Conservation (phyloP, 2,797 vertebrate species). For the Propithecus deckenii region DNA sequence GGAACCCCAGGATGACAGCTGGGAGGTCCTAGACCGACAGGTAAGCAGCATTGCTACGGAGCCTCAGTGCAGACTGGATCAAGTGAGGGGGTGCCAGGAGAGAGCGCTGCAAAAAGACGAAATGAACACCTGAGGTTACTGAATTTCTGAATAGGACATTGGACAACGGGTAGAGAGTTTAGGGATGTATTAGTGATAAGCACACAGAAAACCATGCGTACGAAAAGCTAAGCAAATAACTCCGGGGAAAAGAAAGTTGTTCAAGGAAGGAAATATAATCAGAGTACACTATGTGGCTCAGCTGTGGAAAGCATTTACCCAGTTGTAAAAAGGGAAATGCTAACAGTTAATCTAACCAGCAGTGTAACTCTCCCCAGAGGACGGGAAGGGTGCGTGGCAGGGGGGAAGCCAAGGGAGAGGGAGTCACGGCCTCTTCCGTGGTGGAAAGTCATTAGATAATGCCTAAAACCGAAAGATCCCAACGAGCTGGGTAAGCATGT, state of each 20-base stretch:
- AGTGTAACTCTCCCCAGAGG: background rate
- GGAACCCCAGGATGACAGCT: background rate
- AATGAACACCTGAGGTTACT: background rate
- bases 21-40: background rate
- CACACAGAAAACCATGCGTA: conserved; percentile 6
- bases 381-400: background rate
- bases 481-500: background rate
- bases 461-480: background rate
- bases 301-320: background rate
- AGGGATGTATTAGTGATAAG: background rate
- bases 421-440: background rate
- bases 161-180: background rate
- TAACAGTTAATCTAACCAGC: background rate
- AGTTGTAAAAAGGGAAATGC: background rate
- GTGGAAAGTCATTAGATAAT: background rate
- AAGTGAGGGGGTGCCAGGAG: background rate
- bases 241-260: background rate
- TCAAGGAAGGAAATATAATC: background rate
- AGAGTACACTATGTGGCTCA: background rate
- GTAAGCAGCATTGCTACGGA: background rate
- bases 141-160: background rate
- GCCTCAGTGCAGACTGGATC: background rate
- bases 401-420: background rate
- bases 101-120: background rate
- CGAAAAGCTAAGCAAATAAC: background rate